Evolutionary conservation across 2,888 invertebrate species (phyloP), one percentile per base, ranked within the genome.

Genomic region (Synanthedon andrenaeformis): DNA sequence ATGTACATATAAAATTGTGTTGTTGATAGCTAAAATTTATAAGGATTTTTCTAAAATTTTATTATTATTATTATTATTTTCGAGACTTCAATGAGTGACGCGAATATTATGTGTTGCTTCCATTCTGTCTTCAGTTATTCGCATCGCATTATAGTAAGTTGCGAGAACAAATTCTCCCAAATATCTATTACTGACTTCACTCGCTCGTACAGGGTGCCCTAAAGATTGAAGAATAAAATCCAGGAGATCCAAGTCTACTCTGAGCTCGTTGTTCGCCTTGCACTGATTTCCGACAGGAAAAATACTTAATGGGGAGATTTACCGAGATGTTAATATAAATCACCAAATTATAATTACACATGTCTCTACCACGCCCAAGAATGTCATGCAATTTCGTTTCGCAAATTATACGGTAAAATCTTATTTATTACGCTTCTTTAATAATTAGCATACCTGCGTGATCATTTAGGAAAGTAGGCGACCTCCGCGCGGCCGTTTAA

Each of bases 361-460:
- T 70, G 69, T 65, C 72, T 70, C 67, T 64, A 69, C 76, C 80
- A 79, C 82, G 75, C 82, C 82, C 76, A 75, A 71, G 67, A 76
- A 78, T 72, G 76, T 77, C 76, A 76, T 77, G 79, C 74, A 82
- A 82, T 79, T 82, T 79, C 70, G 68, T 70, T 72, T 78, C 71
- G 69, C 72, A 81, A 83, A 85, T 84, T 80, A 79, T 70, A 80
- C 70, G 63, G 72, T 70, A 65, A 74, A 67, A 63, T 67, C 70
- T 79, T 81, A 83, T 84, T 85, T 83, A 84, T 79, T 74, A 68
- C 62, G 69, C 75, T 77, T 81, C 77, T 79, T 76, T 72, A 70
- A 74, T 76, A 73, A 71, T 72, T 70, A 68, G 60, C 65, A 67
- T 69, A 66, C 58, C 62, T 63, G 66, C 60, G 56, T 62, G 69